Percentiles rank a stretch among this genome's conserved stretches.
Evolutionary conservation across 2,888 invertebrate species (phyloP).

Genomic region (Homarus gammarus): DNA sequence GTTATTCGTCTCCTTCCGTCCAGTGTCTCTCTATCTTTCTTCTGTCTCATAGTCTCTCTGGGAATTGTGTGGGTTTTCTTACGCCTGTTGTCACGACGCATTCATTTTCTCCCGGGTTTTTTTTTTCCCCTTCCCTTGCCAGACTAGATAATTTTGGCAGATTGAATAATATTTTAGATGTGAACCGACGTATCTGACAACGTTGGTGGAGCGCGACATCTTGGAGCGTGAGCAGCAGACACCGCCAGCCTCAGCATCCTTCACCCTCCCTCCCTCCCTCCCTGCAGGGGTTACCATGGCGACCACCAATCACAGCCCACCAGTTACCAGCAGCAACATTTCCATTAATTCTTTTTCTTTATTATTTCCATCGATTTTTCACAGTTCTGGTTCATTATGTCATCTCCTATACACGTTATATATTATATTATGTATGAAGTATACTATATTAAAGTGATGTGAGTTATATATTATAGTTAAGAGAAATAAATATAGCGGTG

Average conservation of each 20-base stretch:
- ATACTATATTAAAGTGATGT: background rate
- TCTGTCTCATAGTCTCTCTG: background rate
- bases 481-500: no score
- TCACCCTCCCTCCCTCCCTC: background rate
- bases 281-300: background rate
- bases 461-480: no score
- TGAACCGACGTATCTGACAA: constrained; percentile 24
- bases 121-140: no score
- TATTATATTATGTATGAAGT: background rate
- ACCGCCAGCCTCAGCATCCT: constrained; percentile 30
- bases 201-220: constrained; percentile 27
- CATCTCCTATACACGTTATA: background rate
- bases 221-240: constrained; percentile 37
- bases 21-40: background rate
- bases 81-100: no score
- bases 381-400: background rate
- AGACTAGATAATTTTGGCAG: constrained; percentile 50
- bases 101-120: background rate
- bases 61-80: background rate
- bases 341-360: background rate
- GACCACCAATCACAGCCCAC: constrained; percentile 15
- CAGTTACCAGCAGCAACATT: background rate
- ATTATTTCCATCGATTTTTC: background rate
- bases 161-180: constrained; percentile 54
- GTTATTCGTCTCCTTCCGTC: background rate